These are phyloP conservation scores for Apostichopus californicus DNA, from an alignment of 35 echinoderm and acorn worm species.

Conservation along the genomic window DNA sequence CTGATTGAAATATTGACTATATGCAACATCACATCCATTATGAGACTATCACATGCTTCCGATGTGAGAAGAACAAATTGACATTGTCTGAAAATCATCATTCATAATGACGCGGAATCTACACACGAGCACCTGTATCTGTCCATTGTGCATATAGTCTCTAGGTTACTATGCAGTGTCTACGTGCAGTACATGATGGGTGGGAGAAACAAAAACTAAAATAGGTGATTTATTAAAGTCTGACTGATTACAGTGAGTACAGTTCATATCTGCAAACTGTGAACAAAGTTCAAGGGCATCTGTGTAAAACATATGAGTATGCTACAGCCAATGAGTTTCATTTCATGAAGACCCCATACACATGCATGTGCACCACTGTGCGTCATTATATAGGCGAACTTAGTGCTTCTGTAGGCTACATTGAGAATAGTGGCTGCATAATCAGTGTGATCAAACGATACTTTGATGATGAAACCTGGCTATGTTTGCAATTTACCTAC, in stretches of 20 bases:
- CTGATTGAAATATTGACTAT: background rate
- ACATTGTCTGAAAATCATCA: slow-evolving; percentile 10
- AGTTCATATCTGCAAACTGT: slow-evolving; percentile 5
- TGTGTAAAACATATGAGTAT: background rate
- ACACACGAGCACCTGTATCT: background rate
- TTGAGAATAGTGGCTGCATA: no score
- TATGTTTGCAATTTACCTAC: no score
- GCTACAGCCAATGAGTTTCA: background rate
- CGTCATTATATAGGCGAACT: no score
- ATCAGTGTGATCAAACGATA: no score
- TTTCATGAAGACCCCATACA: background rate
- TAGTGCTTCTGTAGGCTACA: no score
- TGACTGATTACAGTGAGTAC: slow-evolving; percentile 13
- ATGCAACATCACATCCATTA: background rate
- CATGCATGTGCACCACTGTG: no score
- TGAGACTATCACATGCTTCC: background rate
- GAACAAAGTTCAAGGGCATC: slow-evolving; percentile 31
- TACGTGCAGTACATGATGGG: slow-evolving; percentile 31
- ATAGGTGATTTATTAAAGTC: slow-evolving; percentile 42
- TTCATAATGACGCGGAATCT: background rate
- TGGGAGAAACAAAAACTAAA: slow-evolving; percentile 12
- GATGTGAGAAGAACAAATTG: slow-evolving; percentile 5
- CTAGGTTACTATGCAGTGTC: slow-evolving; percentile 1
- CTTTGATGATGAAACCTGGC: no score
- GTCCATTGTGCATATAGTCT: background rate